A percentile compares a stretch with the other conserved stretches of the same genome.
These are phyloP conservation scores for Garrulus glandarius DNA, from an alignment of 2,797 vertebrate genomes.

Conservation along the genomic window DNA sequence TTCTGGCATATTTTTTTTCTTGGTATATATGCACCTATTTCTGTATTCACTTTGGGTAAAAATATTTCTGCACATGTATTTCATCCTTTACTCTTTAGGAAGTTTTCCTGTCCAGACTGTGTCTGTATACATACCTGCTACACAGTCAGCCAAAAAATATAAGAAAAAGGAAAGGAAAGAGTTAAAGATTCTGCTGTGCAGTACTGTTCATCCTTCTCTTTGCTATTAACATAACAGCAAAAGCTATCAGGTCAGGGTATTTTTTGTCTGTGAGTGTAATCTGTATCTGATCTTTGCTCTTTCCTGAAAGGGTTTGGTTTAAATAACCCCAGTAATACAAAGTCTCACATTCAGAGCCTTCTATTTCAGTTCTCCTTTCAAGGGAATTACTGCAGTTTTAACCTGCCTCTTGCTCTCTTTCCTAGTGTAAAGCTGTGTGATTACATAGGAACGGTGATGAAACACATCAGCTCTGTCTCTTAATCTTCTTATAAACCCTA, in stretches of 20 bases:
- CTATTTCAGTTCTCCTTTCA: constrained; percentile 35
- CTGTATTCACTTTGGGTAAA: neutral
- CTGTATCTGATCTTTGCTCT: neutral
- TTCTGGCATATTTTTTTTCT: neutral
- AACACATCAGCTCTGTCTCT: constrained; percentile 27
- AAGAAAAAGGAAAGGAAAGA: neutral
- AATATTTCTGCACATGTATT: neutral
- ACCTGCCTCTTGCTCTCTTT: constrained; percentile 18
- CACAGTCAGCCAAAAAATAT: neutral
- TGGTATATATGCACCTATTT: neutral
- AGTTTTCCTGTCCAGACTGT: neutral
- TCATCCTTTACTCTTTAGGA: neutral
- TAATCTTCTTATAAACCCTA: constrained; percentile 67
- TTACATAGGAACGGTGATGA: constrained; percentile 25
- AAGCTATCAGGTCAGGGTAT: neutral
- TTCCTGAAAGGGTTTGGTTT: constrained; percentile 19
- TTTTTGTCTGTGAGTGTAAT: neutral
- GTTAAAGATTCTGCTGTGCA: neutral
- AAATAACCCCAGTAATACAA: neutral
- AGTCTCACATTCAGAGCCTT: constrained; percentile 12
- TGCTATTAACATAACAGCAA: neutral
- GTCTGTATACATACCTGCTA: neutral
- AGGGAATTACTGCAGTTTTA: constrained; percentile 50
- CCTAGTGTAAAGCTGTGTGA: constrained; percentile 46
- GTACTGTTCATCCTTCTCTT: neutral